phyloP scores from a whole-genome alignment of 2,888 invertebrate species.

The Acronicta leporina region DNA sequence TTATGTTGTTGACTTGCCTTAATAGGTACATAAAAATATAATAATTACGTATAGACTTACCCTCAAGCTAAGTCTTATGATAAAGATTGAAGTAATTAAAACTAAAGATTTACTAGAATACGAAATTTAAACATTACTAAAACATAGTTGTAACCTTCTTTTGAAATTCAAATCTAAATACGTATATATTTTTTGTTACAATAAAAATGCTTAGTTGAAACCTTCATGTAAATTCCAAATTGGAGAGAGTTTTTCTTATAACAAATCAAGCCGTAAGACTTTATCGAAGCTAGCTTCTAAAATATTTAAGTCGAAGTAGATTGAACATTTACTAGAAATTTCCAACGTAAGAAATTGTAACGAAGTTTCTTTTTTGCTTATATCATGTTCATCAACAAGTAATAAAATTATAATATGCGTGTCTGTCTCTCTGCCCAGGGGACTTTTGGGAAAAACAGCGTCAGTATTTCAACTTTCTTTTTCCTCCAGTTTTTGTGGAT shows the following conservation, averaged over 20 bases:
- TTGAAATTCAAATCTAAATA: background rate
- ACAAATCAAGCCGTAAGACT: conserved; percentile 18
- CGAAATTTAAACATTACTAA: too few species aligned
- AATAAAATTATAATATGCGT: conserved; percentile 38
- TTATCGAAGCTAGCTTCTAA: conserved; percentile 14
- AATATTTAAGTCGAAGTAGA: conserved; percentile 26
- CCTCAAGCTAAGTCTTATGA: too few species aligned
- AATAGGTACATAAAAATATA: too few species aligned
- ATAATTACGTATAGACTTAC: too few species aligned
- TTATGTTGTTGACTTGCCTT: too few species aligned
- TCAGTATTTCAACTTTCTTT: conserved; percentile 15
- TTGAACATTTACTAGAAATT: conserved; percentile 19
- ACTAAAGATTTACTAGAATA: too few species aligned
- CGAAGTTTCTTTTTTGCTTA: conserved; percentile 16
- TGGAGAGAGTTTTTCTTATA: conserved; percentile 9
- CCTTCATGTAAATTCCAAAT: conserved; percentile 7
- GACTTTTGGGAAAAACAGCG: conserved; percentile 18
- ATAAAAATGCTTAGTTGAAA: background rate
- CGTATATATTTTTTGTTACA: too few species aligned
- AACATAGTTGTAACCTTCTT: background rate
- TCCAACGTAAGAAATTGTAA: conserved; percentile 21
- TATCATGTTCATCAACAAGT: conserved; percentile 19
- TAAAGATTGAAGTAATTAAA: too few species aligned
- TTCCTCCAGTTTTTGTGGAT: conserved; percentile 23
- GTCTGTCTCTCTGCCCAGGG: conserved; percentile 17